phyloP scores from a whole-genome alignment of 2,888 invertebrate genomes.

The Drosophila helvetica region DNA sequence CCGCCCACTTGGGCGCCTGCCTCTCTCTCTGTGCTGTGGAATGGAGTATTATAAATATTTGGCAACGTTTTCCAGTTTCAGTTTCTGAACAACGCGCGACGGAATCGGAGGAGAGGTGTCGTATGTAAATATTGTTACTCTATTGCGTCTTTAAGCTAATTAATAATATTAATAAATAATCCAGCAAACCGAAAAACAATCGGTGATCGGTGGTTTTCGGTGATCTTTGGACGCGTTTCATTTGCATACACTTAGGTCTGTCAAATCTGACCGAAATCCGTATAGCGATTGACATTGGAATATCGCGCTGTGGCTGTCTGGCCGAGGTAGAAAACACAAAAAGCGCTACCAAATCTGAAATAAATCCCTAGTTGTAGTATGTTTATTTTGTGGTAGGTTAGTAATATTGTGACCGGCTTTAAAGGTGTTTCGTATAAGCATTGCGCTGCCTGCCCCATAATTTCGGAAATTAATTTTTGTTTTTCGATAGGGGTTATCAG shows the following conservation, averaged over 20 bases:
- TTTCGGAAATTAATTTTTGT: conserved; percentile 3
- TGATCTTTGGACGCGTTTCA: conserved; percentile 17
- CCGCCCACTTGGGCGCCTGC: conserved; percentile 11
- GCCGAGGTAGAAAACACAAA: conserved; percentile 1
- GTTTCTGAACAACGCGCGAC: conserved; percentile 44
- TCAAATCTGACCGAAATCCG: conserved; percentile 29
- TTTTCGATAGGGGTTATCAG: conserved; percentile 18
- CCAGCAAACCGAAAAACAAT: conserved; percentile 14
- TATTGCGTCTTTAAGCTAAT: conserved; percentile 21
- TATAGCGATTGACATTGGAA: conserved; percentile 63
- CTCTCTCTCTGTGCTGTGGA: neutral
- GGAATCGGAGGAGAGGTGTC: conserved; percentile 40
- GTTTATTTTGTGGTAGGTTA: conserved; percentile 60
- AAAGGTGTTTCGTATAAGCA: conserved; percentile 10
- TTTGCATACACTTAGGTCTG: conserved; percentile 50
- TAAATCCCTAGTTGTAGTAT: conserved; percentile 25
- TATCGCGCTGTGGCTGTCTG: conserved; percentile 20
- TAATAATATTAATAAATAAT: conserved; percentile 31
- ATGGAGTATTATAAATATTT: conserved; percentile 43
- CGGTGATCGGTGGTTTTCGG: conserved; percentile 22
- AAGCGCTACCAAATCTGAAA: conserved; percentile 3
- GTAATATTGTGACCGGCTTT: conserved; percentile 41
- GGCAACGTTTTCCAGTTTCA: conserved; percentile 40
- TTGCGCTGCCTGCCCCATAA: neutral
- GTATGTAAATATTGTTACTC: conserved; percentile 46